Base-by-base conservation (phyloP, 2,888 invertebrate species). In the Morpho deidamia region DNA sequence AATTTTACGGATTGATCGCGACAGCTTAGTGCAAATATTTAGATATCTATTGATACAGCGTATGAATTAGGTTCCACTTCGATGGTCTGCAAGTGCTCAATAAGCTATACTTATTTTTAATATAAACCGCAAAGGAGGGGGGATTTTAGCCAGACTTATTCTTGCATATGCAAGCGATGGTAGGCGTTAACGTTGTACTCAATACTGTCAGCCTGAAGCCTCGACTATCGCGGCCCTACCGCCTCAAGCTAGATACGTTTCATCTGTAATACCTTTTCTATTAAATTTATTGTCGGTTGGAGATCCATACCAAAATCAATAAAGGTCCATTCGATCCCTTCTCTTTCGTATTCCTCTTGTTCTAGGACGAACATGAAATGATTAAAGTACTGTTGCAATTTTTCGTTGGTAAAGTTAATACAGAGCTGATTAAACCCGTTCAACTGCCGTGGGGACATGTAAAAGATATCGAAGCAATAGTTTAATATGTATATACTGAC, bases 321-420 rank as follows among this genome's bases (percentile, higher is more conserved):
- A 92, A 98, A 98, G 70, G 93, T 92, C 98, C 98, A 98, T 79
- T 96, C 92, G 91, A 98, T 97, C 81, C 97, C 97, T 88, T 98
- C 97, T 75, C 90, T 93, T 89, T 96, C 95, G 92, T 98, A 98
- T 85, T 97, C 97, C 88, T 98, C 97, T 94, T 98, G 97, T 89
- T 98, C 97, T 72, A 98, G 93, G 73, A 98, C 97, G 91, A 98
- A 98, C 97, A 98, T 98, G 93, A 98, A 96, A 82, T 98, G 97
- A 91, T 98, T 98, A 95, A 98, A 98, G 94, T 97, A 98, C 90
- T 98, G 98, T 92, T 98, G 98, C 77, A 98, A 93, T 90, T 97
- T 96, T 92, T 98, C 97, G 89, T 98, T 98, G 90, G 97, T 98
- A 92, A 98, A 98, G 93, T 98, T 98, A 93, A 98, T 98, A 92